Base-by-base conservation (phyloP, 53 echinoderm and acorn worm genomes). In the Echinarachnius parma region DNA sequence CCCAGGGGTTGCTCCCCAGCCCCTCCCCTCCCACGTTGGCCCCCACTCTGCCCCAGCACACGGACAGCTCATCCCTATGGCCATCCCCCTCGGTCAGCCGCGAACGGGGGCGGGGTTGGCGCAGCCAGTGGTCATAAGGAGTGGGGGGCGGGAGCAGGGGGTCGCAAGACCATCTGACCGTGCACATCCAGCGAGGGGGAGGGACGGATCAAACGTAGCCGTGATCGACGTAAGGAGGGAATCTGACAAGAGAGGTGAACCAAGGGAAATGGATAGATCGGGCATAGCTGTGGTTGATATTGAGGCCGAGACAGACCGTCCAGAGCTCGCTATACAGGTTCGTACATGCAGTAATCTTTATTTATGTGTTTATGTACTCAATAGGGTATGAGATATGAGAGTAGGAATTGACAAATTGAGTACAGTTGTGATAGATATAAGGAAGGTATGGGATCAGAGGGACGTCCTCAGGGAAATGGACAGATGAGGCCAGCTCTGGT, bases 51-150 rank as follows among this genome's bases (percentile, higher is more conserved):
- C 76, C 37, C 87, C 87, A n/a, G 62, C 67, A 33, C 79, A 83
- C 23, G 84, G 89, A 2, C 89, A 89, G 57, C 84, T 89, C 48
- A 80, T 89, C 58, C 89, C 89, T 48, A 89, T 89, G 75, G 93
- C 93, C 0, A 86, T 93, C 50, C 89, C 93, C 21, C 78, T 93
- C 22, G 80, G 81, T 2, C 64, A 84, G 47, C 93, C 93, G 3
- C 36, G 86, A 46, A 48, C 62, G 47, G 86, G 93, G 21, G 64
- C 52, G 7, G 87, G 86, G 28, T 55, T 88, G 39, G 27, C 84
- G 53, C 84, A 84, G 58, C 84, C 92, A 9, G 72, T 92, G 26
- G 80, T 77, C 61, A 88, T 92, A 31, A 64, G 37, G 50, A 88
- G 59, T 24, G 61, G 53, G 19, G 78, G 76, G 19, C 46, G 59